These are phyloP conservation scores for Ochropacha duplaris DNA, from an alignment of 2,888 invertebrate species.

Conservation along the genomic window DNA sequence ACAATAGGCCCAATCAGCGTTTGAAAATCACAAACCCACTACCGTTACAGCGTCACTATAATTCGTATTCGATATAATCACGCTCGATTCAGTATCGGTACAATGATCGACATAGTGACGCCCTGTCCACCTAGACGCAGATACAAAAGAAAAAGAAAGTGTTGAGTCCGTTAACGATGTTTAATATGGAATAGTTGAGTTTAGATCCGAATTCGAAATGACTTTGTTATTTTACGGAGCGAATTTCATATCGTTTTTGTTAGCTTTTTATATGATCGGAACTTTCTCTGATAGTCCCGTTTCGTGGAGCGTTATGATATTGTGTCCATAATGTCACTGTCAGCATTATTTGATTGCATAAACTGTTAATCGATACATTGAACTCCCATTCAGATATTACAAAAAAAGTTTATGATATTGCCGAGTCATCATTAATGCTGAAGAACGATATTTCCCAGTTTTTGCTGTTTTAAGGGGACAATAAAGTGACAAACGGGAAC, in stretches of 20 bases:
- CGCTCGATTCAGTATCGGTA: slow-evolving; percentile 64
- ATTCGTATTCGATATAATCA: slow-evolving; percentile 60
- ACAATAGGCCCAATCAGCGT: slow-evolving; percentile 73
- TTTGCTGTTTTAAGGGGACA: no score
- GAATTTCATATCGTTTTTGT: slow-evolving; percentile 25
- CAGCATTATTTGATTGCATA: background rate
- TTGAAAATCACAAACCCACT: slow-evolving; percentile 59
- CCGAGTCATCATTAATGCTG: no score
- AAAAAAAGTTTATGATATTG: no score
- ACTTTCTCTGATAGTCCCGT: slow-evolving; percentile 29
- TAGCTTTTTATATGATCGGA: slow-evolving; percentile 18
- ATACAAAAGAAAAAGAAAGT: slow-evolving; percentile 76
- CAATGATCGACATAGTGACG: slow-evolving; percentile 73
- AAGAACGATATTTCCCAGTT: no score
- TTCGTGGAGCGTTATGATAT: slow-evolving; percentile 1
- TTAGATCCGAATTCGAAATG: slow-evolving; percentile 35
- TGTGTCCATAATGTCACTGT: background rate
- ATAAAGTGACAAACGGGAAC: no score
- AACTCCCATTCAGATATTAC: no score
- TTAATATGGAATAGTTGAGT: slow-evolving; percentile 55
- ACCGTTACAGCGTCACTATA: slow-evolving; percentile 46
- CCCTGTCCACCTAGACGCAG: slow-evolving; percentile 60
- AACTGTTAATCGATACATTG: no score
- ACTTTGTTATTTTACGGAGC: slow-evolving; percentile 40
- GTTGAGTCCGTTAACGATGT: slow-evolving; percentile 64